Evolutionary conservation across 2,888 invertebrate genomes (phyloP), one percentile per base, ranked within the genome.

Genomic region (Cephus runcator): DNA sequence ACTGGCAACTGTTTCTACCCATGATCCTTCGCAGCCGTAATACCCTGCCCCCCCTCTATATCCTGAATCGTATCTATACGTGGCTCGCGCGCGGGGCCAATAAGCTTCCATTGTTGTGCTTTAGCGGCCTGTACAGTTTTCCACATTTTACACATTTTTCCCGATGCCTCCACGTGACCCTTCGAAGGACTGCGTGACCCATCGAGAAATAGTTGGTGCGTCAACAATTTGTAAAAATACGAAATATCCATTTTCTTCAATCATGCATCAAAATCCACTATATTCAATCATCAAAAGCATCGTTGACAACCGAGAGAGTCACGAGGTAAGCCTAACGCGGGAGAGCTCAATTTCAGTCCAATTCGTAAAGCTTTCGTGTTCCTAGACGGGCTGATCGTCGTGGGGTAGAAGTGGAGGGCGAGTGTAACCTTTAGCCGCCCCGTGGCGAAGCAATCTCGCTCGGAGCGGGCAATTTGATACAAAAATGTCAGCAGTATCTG

Each of bases 401-500:
- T 34, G 12, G 75, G 77, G 69, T 69, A 77, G 74, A 75, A 71
- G 71, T 36, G 30, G 75, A 78, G 75, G 34, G 73, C 34, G 35
- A 15, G 40, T 35, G 75, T 78, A 76, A 78, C 78, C 78, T 78
- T 78, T 78, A 78, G 78, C 75, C 73, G 76, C 78, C 78, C 76
- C 75, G 69, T 30, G 69, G 78, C 74, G 75, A 75, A 77, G 74
- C 80, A 85, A 83, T 85, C 82, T 84, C 79, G 77, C 76, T 75
- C 76, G 80, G 81, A 78, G 79, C 79, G 79, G 75, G 83, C 87
- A 86, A 88, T 87, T 85, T 85, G 82, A 88, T 87, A 89, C 82
- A 87, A 89, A 89, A 89, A 89, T 87, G 87, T 88, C 88, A 87
- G 87, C 87, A 86, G 86, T 87, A 87, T 87, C 87, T 80, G 84